Conservation (phyloP, 2,888 invertebrate genomes). For the Xestoiulus laeticollis region DNA sequence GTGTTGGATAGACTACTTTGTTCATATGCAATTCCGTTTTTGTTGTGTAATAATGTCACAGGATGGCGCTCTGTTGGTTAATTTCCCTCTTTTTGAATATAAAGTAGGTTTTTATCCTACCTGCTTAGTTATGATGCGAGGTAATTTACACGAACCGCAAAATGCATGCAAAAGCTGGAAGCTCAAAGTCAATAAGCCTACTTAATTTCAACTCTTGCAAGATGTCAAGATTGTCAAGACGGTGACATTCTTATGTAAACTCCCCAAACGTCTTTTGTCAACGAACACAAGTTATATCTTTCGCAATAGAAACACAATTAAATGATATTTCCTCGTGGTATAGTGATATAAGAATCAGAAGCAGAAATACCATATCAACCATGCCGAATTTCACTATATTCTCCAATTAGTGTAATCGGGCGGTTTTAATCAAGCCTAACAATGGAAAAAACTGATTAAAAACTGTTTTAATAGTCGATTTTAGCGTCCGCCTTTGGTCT, state of each 20-base stretch:
- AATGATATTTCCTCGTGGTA: neutral
- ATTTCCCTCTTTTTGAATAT: too few relatives aligned
- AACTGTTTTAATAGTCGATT: neutral
- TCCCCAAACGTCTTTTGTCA: neutral
- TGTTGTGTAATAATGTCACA: neutral
- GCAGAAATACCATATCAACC: neutral
- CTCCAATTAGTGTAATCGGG: neutral
- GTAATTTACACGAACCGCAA: neutral
- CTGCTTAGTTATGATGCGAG: neutral
- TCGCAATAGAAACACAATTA: neutral
- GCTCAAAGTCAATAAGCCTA: neutral
- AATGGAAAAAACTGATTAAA: slow-evolving; percentile 17
- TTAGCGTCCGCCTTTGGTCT: neutral
- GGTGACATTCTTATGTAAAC: neutral
- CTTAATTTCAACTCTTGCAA: neutral
- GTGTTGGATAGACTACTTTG: neutral
- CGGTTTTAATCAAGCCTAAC: neutral
- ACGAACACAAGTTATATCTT: neutral
- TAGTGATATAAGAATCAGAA: neutral
- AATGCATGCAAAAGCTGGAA: neutral
- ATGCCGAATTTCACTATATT: neutral
- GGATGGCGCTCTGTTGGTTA: neutral
- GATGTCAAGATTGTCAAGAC: slow-evolving; percentile 16
- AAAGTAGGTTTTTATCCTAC: neutral
- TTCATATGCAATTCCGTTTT: neutral